Percentiles rank a stretch among this genome's conserved stretches.
Evolutionary conservation across 2,113 vertebrate genomes (phyloP).

Genomic region (Grammomys dolichurus): DNA sequence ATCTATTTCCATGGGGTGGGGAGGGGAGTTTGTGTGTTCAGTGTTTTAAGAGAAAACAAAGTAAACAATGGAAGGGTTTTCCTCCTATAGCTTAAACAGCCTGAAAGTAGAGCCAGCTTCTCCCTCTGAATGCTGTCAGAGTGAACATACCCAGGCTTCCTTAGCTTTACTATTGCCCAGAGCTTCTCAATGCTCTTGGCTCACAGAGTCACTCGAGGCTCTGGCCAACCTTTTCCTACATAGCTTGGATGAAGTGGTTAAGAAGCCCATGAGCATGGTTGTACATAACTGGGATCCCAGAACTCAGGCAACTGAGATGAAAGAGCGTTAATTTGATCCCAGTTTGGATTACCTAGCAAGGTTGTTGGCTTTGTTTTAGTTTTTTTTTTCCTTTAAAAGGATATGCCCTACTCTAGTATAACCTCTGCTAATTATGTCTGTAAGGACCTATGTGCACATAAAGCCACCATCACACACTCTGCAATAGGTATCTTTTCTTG

Average conservation of each 20-base stretch:
- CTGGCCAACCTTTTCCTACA: neutral
- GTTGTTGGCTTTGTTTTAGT: neutral
- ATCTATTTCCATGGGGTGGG: neutral
- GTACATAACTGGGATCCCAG: neutral
- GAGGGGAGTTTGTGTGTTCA: neutral
- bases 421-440: neutral
- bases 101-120: neutral
- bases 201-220: neutral
- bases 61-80: neutral
- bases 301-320: neutral
- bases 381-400: neutral
- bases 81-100: neutral
- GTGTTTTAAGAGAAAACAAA: neutral
- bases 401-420: neutral
- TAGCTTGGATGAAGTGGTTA: neutral
- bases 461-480: neutral
- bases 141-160: neutral
- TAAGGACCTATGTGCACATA: neutral
- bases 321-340: neutral
- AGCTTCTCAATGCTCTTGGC: neutral
- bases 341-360: neutral
- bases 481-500: neutral
- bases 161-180: neutral
- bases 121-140: neutral
- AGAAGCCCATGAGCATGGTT: neutral